Percentiles rank a stretch among this genome's conserved stretches.
These are phyloP conservation scores for Tromatobia lineatoria DNA, from an alignment of 2,888 invertebrate species.

Conservation along the genomic window DNA sequence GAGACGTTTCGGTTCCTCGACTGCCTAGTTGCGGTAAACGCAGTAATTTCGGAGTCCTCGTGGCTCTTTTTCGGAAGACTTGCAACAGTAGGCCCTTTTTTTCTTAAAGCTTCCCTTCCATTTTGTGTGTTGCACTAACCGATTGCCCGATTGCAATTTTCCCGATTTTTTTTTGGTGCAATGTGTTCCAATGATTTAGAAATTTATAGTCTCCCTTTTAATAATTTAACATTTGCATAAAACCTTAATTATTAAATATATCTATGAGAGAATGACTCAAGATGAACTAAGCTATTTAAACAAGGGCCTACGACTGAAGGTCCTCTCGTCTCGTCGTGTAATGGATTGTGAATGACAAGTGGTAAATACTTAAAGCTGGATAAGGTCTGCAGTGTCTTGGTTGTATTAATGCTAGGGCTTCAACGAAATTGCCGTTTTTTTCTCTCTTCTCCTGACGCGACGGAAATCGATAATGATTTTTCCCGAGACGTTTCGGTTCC, in stretches of 20 bases:
- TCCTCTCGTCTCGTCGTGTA: slow-evolving; percentile 30
- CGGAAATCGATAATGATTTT: slow-evolving; percentile 38
- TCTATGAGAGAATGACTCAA: slow-evolving; percentile 24
- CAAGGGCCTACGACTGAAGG: slow-evolving; percentile 15
- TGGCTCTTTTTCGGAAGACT: not conserved
- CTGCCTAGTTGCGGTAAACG: slow-evolving; percentile 37
- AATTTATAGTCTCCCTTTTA: not conserved
- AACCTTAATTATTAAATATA: not conserved
- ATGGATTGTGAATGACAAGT: slow-evolving; percentile 29
- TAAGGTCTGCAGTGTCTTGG: slow-evolving; percentile 28
- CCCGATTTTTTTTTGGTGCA: too few species aligned
- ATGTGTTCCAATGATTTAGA: too few species aligned
- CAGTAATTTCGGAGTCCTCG: slow-evolving; percentile 13
- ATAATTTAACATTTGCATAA: not conserved
- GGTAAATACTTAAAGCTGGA: slow-evolving; percentile 9
- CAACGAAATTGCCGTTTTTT: not conserved
- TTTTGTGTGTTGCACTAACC: slow-evolving; percentile 36
- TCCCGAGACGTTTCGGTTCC: not conserved
- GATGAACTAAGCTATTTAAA: slow-evolving; percentile 53
- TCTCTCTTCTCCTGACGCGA: not conserved
- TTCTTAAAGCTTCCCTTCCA: slow-evolving; percentile 26
- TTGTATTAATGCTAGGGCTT: not conserved
- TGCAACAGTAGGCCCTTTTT: slow-evolving; percentile 6
- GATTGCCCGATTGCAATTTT: too few species aligned
- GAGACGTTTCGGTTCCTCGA: not conserved